Conservation (phyloP, 2,113 vertebrate genomes). For the Lethenteron camtschaticum region DNA sequence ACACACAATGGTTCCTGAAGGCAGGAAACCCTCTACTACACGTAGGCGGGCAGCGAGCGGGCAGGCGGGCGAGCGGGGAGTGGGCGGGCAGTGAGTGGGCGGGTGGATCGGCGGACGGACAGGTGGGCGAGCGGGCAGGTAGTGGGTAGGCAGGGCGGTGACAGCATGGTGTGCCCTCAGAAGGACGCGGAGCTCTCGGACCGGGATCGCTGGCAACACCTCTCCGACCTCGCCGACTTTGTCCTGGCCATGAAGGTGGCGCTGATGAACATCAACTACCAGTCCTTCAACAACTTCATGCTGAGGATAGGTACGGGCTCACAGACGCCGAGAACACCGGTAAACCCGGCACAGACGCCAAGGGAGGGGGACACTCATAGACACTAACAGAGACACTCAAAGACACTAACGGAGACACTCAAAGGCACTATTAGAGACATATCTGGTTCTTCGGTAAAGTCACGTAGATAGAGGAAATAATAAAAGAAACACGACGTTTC, state of each 20-base stretch:
- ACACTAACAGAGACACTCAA: background rate
- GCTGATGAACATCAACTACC: slow-evolving; percentile 78
- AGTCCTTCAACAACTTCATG: slow-evolving; percentile 99
- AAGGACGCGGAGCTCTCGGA: slow-evolving; percentile 39
- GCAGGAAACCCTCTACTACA: too few relatives aligned
- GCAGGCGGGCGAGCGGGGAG: background rate
- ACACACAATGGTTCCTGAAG: too few relatives aligned
- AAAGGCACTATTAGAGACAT: background rate
- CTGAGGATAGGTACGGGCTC: slow-evolving; percentile 56
- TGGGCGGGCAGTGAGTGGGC: background rate
- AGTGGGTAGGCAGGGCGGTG: background rate
- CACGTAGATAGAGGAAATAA: too few relatives aligned
- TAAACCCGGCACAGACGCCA: too few relatives aligned
- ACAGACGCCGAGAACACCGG: too few relatives aligned
- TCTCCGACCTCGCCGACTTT: slow-evolving; percentile 71
- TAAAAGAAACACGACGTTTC: too few relatives aligned
- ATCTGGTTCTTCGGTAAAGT: too few relatives aligned
- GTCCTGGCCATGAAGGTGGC: slow-evolving; percentile 85
- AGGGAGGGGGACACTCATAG: background rate
- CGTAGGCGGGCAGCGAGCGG: background rate
- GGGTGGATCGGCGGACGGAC: slow-evolving; percentile 11
- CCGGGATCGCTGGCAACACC: slow-evolving; percentile 65
- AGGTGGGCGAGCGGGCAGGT: slow-evolving; percentile 37
- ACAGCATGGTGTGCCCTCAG: background rate
- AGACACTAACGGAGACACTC: background rate